These are phyloP conservation scores for Muschampia plurimacula DNA, from an alignment of 2,888 invertebrate genomes.

Conservation along the genomic window DNA sequence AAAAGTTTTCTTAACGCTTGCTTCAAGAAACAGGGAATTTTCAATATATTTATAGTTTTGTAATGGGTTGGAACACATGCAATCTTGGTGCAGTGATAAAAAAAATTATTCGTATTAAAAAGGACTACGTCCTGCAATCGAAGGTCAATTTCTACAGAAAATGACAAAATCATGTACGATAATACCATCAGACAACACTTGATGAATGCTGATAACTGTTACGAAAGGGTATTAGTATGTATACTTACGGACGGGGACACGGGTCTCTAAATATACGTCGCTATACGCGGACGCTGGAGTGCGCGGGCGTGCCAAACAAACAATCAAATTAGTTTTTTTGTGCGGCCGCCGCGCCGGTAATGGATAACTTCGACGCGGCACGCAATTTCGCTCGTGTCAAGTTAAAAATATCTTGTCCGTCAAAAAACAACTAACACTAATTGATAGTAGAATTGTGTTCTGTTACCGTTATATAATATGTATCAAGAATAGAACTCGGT, in stretches of 20 bases:
- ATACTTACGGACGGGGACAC: conserved; percentile 50
- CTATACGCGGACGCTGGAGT: conserved; percentile 62
- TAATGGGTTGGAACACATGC: too few species aligned
- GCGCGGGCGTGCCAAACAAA: conserved; percentile 69
- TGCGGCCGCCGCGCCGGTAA: conserved; percentile 16
- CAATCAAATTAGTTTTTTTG: conserved; percentile 49
- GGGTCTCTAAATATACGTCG: conserved; percentile 53
- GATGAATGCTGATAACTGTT: not conserved
- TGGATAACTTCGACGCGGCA: conserved; percentile 26
- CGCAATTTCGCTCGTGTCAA: conserved; percentile 16
- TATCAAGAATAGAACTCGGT: not conserved
- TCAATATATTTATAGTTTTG: too few species aligned
- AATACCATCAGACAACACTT: not conserved
- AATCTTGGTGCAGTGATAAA: too few species aligned
- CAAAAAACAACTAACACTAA: conserved; percentile 9
- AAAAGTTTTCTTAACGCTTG: too few species aligned
- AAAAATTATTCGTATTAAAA: too few species aligned
- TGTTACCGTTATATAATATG: not conserved
- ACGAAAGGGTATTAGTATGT: not conserved
- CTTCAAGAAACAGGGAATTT: too few species aligned
- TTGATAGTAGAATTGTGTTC: not conserved
- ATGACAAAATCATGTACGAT: too few species aligned
- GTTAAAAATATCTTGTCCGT: not conserved
- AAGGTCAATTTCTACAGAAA: too few species aligned
- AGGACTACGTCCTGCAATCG: too few species aligned